Percentiles rank a stretch among this genome's conserved stretches.
These are phyloP conservation scores for Sebastes diploproa DNA, from an alignment of 2,797 vertebrate genomes.

Conservation along the genomic window DNA sequence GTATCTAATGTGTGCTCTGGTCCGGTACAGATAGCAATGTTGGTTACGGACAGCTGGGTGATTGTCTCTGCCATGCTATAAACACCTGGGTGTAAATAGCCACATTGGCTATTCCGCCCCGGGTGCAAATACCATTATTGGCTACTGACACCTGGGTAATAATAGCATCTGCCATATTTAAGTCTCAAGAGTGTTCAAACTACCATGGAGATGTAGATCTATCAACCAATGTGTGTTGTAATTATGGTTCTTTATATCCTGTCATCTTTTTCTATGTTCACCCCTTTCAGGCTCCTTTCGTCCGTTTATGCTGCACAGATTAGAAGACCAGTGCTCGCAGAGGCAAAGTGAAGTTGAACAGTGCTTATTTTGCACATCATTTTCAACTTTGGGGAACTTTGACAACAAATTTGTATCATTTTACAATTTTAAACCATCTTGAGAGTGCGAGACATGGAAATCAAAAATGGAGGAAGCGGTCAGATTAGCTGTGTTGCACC, in stretches of 20 bases:
- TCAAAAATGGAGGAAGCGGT: too few species aligned
- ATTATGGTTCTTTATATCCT: conserved; percentile 10
- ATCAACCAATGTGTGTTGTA: neutral
- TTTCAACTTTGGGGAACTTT: neutral
- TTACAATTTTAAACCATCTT: neutral
- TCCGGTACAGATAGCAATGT: too few species aligned
- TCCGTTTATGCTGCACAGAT: neutral
- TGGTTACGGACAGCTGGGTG: too few species aligned
- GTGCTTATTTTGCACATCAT: neutral
- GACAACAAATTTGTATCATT: neutral
- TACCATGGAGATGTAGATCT: neutral
- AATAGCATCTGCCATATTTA: neutral
- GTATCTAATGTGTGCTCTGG: too few species aligned
- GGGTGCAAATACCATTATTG: too few species aligned
- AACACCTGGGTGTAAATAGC: too few species aligned
- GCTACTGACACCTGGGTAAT: too few species aligned
- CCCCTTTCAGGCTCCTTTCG: neutral
- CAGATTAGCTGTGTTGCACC: neutral
- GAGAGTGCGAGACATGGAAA: neutral
- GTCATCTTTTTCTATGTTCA: conserved; percentile 15
- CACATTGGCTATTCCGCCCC: too few species aligned
- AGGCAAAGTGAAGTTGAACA: neutral
- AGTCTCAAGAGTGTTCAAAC: neutral
- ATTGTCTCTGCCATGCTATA: too few species aligned
- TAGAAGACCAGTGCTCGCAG: neutral